phyloP scores from a whole-genome alignment of 2,113 vertebrate genomes.

The Pterocles burchelli region DNA sequence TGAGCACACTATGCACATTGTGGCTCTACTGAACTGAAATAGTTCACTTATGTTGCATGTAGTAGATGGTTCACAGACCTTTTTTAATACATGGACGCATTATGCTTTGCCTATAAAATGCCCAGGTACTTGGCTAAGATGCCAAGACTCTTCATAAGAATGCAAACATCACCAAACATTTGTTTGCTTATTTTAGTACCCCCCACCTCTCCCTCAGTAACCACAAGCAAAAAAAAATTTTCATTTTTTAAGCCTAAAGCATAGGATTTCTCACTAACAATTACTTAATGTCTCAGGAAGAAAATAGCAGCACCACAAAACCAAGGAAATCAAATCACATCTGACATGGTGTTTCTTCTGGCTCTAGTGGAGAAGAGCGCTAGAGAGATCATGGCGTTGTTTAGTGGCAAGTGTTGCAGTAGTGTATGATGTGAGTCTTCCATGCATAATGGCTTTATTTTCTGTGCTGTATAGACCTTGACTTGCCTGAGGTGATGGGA shows the following conservation, averaged over 20 bases:
- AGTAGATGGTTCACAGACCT: neutral
- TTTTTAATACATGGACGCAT: neutral
- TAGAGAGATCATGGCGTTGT: neutral
- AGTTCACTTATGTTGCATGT: neutral
- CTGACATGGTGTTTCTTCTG: neutral
- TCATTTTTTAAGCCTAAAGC: neutral
- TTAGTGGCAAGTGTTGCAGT: neutral
- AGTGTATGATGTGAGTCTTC: neutral
- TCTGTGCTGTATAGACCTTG: neutral
- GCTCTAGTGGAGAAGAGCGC: neutral
- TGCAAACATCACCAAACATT: neutral
- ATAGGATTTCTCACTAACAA: neutral
- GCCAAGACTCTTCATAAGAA: neutral
- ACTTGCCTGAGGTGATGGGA: neutral
- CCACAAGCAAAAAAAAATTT: neutral
- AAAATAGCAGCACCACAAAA: neutral
- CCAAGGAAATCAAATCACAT: neutral
- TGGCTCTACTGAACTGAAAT: neutral
- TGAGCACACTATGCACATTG: neutral
- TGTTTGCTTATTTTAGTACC: neutral
- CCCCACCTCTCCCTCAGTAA: neutral
- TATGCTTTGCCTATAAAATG: neutral
- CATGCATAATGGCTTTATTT: fast-evolving
- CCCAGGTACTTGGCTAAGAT: neutral
- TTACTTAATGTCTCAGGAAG: neutral